Evolutionary conservation across 1,140 invertebrate species (phyloP), one percentile per base, ranked within the genome.

Genomic region (Pseudomyrmex pallidus): DNA sequence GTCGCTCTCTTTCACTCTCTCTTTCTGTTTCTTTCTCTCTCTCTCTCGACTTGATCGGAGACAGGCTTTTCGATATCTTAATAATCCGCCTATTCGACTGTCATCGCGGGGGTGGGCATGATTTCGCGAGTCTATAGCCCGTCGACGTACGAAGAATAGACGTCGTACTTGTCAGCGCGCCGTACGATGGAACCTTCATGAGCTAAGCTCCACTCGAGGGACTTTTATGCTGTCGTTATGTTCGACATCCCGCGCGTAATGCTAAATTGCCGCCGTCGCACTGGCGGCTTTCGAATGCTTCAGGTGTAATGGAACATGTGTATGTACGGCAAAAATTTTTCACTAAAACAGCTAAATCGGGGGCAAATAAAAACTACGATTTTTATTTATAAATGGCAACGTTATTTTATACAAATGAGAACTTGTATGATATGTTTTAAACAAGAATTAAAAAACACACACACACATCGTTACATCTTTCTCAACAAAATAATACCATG

Each of bases 61-160:
- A 87, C 67, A 68, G 73, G 64, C 66, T 72, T 77, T 70, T 77
- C 61, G 63, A 88, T 87, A 87, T 82, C 82, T 87, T 84, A 87
- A 87, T 87, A 87, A 87, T 87, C 82, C 80, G 17, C 17, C 68
- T 67, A 85, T 63, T 86, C 77, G 62, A 9, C 66, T 80, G 76
- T 80, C 76, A 80, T 12, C 22, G 35, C 35, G 44, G 76, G 54
- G 76, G n/a, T 70, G 64, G 52, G 64, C 46, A 70, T 80, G 76
- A 80, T 80, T 59, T 59, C 66, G 76, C 68, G 80, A 54, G 54
- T 76, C 80, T 76, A 82, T 76, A 74, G 68, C 25, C 25, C 56
- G 78, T 54, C 59, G 68, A 82, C 70, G 73, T 62, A 74, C 80
- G 80, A 62, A 76, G 76, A 80, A 80, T 80, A 70, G 76, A 80